A percentile compares a stretch with the other conserved stretches of the same genome.
phyloP scores from a whole-genome alignment of 2,797 vertebrate species.

The Diplodus puntazzo region DNA sequence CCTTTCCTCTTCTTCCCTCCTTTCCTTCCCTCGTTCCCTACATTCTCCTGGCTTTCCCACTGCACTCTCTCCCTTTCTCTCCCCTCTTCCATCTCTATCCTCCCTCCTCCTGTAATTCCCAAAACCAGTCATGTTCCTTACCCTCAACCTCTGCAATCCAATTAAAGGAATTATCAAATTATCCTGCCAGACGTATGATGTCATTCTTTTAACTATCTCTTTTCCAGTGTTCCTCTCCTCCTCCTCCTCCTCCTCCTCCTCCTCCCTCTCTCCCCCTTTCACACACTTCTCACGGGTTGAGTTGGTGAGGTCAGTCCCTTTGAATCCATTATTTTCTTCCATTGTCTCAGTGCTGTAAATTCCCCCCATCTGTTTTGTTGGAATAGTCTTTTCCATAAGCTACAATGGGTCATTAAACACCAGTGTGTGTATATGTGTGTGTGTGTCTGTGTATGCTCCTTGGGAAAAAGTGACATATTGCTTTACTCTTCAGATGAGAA shows the following conservation, averaged over 20 bases:
- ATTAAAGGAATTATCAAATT: conserved; percentile 28
- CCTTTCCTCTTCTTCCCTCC: background rate
- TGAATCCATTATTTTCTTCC: conserved; percentile 45
- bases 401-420: conserved; percentile 52
- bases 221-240: background rate
- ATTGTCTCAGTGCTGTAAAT: conserved; percentile 61
- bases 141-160: conserved; percentile 27
- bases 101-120: background rate
- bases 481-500: background rate
- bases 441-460: conserved; percentile 4
- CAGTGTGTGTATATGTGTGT: background rate
- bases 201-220: conserved; percentile 25
- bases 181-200: conserved; percentile 24
- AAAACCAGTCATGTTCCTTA: conserved; percentile 4
- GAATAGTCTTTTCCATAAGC: conserved; percentile 53
- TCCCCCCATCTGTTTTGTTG: conserved; percentile 40
- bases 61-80: background rate
- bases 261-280: conserved; percentile 7
- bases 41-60: background rate
- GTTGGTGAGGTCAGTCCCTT: conserved; percentile 51
- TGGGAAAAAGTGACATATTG: background rate
- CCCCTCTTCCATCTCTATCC: conserved; percentile 2
- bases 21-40: conserved; percentile 14
- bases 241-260: background rate
- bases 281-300: conserved; percentile 25